These are phyloP conservation scores for Polydesmus complanatus DNA, from an alignment of 2,888 invertebrate genomes.

Conservation along the genomic window DNA sequence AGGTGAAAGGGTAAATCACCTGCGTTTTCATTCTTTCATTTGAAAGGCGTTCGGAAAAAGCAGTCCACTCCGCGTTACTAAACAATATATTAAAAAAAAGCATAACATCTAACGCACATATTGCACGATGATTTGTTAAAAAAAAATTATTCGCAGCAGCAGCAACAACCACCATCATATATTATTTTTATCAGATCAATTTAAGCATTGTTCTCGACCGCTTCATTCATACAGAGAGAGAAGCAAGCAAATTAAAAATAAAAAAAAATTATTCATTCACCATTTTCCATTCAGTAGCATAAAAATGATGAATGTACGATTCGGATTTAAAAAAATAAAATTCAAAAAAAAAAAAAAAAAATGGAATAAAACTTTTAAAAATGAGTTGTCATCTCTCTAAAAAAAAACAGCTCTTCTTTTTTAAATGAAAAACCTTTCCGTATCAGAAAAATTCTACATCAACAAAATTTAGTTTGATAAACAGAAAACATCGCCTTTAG, in stretches of 20 bases:
- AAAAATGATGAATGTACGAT: not conserved
- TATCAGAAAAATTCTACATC: not conserved
- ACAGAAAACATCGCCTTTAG: not conserved
- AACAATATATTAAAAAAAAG: not conserved
- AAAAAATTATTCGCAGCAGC: too few relatives aligned
- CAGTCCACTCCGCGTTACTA: too few relatives aligned
- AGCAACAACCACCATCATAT: too few relatives aligned
- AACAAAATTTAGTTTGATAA: not conserved
- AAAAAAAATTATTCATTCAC: not conserved
- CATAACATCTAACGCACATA: not conserved
- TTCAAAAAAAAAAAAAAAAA: too few relatives aligned
- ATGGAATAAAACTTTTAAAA: too few relatives aligned
- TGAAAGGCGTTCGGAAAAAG: too few relatives aligned
- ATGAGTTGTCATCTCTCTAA: too few relatives aligned
- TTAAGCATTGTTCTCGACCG: not conserved
- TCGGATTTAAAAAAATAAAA: too few relatives aligned
- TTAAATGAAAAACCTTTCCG: not conserved
- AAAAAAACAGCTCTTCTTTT: too few relatives aligned
- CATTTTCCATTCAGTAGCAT: not conserved
- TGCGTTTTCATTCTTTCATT: not conserved
- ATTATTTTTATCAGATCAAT: not conserved
- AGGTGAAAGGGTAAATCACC: not conserved
- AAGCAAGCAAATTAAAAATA: not conserved
- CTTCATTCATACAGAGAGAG: not conserved
- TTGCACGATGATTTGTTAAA: not conserved